These are phyloP conservation scores for Centropus bengalensis DNA, from an alignment of 2,113 vertebrate genomes.

Conservation along the genomic window DNA sequence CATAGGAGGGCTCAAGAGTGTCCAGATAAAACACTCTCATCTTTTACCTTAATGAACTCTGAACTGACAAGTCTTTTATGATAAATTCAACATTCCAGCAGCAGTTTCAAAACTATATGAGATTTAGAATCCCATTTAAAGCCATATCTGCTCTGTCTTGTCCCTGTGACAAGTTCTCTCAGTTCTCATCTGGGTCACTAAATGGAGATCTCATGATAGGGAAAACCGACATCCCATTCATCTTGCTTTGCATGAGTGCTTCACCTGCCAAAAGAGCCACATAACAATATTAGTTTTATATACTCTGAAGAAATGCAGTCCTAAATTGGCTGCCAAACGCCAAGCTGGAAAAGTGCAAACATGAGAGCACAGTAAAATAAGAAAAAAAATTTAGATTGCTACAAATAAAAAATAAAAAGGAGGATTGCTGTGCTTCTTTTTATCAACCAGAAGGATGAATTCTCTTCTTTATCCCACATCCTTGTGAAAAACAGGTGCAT, in stretches of 20 bases:
- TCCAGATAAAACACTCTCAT: slow-evolving; percentile 74
- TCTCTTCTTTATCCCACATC: background rate
- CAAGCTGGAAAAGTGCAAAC: slow-evolving; percentile 18
- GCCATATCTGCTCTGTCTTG: slow-evolving; percentile 56
- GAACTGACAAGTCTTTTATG: slow-evolving; percentile 77
- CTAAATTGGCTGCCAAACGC: slow-evolving; percentile 56
- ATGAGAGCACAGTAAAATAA: slow-evolving; percentile 45
- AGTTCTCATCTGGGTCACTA: slow-evolving; percentile 78
- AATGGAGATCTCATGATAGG: slow-evolving; percentile 77
- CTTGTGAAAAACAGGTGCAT: background rate
- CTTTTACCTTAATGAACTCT: slow-evolving; percentile 79
- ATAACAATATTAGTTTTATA: slow-evolving; percentile 72
- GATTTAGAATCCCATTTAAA: slow-evolving; percentile 73
- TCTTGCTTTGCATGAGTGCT: slow-evolving; percentile 77
- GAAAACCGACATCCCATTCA: slow-evolving; percentile 76
- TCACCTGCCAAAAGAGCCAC: slow-evolving; percentile 66
- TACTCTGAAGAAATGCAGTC: slow-evolving; percentile 59
- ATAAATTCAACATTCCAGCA: slow-evolving; percentile 73
- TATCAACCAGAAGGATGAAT: slow-evolving; percentile 10
- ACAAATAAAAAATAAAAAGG: background rate
- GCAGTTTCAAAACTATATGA: slow-evolving; percentile 67
- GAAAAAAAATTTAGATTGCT: slow-evolving; percentile 34
- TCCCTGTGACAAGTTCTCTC: slow-evolving; percentile 71
- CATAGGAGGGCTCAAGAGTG: slow-evolving; percentile 28
- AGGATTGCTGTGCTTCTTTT: background rate